Base-by-base conservation (phyloP, 1,140 invertebrate species). In the Stegodyphus dumicola region DNA sequence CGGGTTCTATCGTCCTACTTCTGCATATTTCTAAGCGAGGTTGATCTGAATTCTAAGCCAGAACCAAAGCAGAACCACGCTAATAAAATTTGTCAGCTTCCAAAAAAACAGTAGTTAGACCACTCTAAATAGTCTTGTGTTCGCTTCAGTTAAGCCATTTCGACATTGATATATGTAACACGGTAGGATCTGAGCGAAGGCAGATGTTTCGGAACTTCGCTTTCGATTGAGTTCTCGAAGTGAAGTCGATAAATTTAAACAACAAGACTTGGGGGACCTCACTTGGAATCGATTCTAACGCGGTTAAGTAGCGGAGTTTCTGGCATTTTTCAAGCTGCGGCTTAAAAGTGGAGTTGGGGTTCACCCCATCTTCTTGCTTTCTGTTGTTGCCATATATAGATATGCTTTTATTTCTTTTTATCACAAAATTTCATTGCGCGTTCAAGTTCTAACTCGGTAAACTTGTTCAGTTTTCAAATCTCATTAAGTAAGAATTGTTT, bases 241-340 rank as follows among this genome's bases (percentile, higher is more conserved):
- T 73, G 71, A 81, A 81, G 67, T 66, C 78, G 70, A 81, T 81
- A 81, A 81, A 81, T 81, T 81, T 81, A 81, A 81, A 81, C 78
- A 79, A 79, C 67, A 81, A 73, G 78, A 81, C 53, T 81, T 70
- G 65, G 17, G 13, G 6, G 13, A 52, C n/a, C 76, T 70, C 49
- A 67, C 66, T 70, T 79, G 48, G 51, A 79, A 79, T 70, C 65
- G 77, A 79, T 70, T 79, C 77, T 70, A 69, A 79, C 51, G 65
- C 77, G 77, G 77, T 79, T 79, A 79, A 79, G 51, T 79, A 66
- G 17, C 6, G 9, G 49, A 48, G 64, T 69, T 54, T 18, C 67
- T 81, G 78, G 78, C 48, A 81, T 81, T 81, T 81, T 81, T 81
- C 78, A 81, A 81, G 54, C 48, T 73, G 78, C 51, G 66, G 49